Percentiles rank a stretch among this genome's conserved stretches.
Conservation (phyloP, 2,888 invertebrate species). For the Pollenia labialis region DNA sequence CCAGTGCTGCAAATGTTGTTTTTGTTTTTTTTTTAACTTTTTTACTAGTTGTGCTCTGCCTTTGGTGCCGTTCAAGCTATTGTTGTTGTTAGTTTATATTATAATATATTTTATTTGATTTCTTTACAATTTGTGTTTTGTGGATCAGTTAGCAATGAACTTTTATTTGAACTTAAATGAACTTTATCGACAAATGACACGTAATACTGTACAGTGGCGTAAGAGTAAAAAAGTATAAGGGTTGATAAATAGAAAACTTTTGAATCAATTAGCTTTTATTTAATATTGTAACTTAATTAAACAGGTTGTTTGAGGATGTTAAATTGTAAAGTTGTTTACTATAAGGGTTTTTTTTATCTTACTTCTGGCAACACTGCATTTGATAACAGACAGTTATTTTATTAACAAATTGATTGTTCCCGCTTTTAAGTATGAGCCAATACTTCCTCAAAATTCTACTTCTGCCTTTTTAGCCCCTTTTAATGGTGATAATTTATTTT, state of each 20-base stretch:
- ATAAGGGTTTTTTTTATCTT: too few relatives aligned
- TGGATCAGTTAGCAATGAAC: constrained; percentile 66
- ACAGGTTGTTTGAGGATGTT: too few relatives aligned
- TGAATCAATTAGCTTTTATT: not conserved
- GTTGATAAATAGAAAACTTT: not conserved
- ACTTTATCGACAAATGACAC: constrained; percentile 46
- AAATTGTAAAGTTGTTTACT: too few relatives aligned
- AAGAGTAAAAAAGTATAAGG: not conserved
- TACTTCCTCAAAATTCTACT: too few relatives aligned
- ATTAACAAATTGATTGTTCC: too few relatives aligned
- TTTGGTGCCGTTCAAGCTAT: constrained; percentile 28
- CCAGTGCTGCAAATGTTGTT: not conserved
- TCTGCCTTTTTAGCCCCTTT: too few relatives aligned
- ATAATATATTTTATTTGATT: constrained; percentile 40
- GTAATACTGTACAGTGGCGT: not conserved
- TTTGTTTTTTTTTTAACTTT: not conserved
- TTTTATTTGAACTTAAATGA: constrained; percentile 63
- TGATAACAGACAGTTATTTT: too few relatives aligned
- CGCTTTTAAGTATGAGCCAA: too few relatives aligned
- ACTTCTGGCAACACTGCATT: too few relatives aligned
- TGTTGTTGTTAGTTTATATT: constrained; percentile 45
- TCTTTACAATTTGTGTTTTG: constrained; percentile 47
- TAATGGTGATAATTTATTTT: not conserved
- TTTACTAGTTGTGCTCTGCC: constrained; percentile 22
- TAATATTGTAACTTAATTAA: too few relatives aligned